Evolutionary conservation across 2,888 invertebrate genomes (phyloP).

Genomic region (Tineola bisselliella): DNA sequence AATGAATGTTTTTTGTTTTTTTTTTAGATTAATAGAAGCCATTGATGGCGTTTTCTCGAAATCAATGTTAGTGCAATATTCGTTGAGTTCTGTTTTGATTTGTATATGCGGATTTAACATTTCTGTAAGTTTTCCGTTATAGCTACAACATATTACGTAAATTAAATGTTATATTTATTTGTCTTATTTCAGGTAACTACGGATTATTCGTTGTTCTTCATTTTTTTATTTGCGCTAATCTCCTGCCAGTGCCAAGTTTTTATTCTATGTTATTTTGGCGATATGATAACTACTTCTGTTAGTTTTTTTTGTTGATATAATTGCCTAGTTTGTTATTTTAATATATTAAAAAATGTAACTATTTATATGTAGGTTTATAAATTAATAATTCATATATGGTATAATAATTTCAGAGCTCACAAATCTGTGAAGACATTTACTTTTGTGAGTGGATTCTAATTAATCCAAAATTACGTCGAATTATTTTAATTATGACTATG

Average conservation of each 20-base stretch:
- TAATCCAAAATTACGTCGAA: neutral
- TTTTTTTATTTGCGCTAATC: neutral
- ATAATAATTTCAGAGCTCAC: neutral
- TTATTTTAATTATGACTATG: neutral
- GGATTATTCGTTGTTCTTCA: neutral
- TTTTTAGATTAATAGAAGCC: neutral
- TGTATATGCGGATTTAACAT: neutral
- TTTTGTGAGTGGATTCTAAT: neutral
- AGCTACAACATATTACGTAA: neutral
- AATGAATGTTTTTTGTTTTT: too few species aligned
- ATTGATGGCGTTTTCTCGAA: neutral
- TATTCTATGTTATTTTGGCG: conserved; percentile 1
- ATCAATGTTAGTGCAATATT: neutral
- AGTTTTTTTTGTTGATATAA: neutral
- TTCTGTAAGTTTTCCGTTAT: neutral
- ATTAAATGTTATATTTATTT: neutral
- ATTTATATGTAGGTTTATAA: too few species aligned
- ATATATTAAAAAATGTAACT: too few species aligned
- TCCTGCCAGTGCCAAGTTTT: neutral
- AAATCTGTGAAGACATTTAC: conserved; percentile 1
- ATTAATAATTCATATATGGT: too few species aligned
- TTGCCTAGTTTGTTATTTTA: too few species aligned
- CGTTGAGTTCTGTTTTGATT: neutral
- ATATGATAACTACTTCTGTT: neutral
- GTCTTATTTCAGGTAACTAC: neutral